Percentiles rank a stretch among this genome's conserved stretches.
Evolutionary conservation across 2,797 vertebrate genomes (phyloP).

Genomic region (Parotocinclus haroldoi): DNA sequence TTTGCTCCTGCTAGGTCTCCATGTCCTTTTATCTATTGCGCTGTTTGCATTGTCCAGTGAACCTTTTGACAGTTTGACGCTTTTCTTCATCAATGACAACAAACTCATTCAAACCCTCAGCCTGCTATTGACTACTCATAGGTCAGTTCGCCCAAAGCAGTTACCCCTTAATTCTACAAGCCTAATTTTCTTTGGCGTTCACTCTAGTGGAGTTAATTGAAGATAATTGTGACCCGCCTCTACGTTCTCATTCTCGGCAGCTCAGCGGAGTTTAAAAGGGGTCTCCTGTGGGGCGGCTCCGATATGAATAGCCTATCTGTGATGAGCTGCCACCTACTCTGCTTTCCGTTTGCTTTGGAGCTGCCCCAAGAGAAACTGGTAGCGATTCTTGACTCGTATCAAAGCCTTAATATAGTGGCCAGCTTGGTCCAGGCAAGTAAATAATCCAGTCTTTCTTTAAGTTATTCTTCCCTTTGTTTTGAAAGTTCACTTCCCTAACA

Average conservation of each 20-base stretch:
- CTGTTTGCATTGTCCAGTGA: constrained; percentile 75
- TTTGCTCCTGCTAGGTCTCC: constrained; percentile 66
- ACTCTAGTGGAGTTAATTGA: constrained; percentile 12
- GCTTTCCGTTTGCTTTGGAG: constrained; percentile 86
- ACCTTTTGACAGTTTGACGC: constrained; percentile 69
- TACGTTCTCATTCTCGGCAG: constrained; percentile 37
- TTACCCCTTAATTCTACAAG: not conserved
- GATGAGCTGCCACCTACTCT: constrained; percentile 83
- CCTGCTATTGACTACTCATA: constrained; percentile 57
- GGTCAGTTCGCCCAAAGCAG: constrained; percentile 55
- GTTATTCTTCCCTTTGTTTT: constrained; percentile 20
- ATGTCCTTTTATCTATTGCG: constrained; percentile 73
- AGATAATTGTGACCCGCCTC: constrained; percentile 29
- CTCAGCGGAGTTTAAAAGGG: constrained; percentile 33
- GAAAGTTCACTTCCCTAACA: not conserved
- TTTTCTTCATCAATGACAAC: constrained; percentile 69
- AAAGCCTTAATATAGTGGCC: constrained; percentile 69
- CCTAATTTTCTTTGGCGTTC: not conserved
- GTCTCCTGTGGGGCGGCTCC: constrained; percentile 47
- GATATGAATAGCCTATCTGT: constrained; percentile 57
- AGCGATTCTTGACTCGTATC: constrained; percentile 68
- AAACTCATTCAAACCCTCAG: constrained; percentile 57
- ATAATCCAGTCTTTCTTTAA: constrained; percentile 13
- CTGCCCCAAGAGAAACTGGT: constrained; percentile 65
- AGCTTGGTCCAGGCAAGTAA: constrained; percentile 80